Base-by-base conservation (phyloP, 2,113 vertebrate species). In the Dryoscopus gambensis region DNA sequence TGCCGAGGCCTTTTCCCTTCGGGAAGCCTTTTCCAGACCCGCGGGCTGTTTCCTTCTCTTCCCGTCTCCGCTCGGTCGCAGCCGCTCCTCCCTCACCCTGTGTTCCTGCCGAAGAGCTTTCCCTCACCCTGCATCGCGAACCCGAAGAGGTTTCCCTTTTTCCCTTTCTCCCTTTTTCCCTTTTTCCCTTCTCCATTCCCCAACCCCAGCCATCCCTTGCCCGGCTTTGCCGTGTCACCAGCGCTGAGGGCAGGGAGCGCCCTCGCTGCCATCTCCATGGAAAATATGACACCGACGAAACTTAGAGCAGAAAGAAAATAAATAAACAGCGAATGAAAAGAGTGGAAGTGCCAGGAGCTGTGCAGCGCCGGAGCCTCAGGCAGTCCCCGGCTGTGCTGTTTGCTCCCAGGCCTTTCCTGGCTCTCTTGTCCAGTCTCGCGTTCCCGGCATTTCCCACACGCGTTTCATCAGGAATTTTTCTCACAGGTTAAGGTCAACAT, bases 361-460 rank as follows among this genome's bases (percentile, higher is more conserved):
- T 3, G 75, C 73, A 7, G 83, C 5, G 4, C 52, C 4, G 2
- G 27, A 62, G 65, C 20, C 35, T 15, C 13, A 0, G 15, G 5
- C 4, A 6, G 42, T 10, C 30, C 19, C 57, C 1, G 1, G 17
- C 57, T 31, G 39, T 2, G 11, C 57, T 39, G 16, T 25, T 46
- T 11, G 4, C 63, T 63, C 46, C 37, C 65, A 25, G 47, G 21
- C 53, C 83, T 37, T 49, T 5, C 37, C 0, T 2, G 39, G n/a
- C 35, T 17, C 63, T 5, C 0, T 2, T 11, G 5, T 2, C 4
- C 8, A 5, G 15, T 5, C 60, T 13, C 4, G 0, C 1, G 0
- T 24, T 59, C 71, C 90, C n/a, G 7, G 33, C 15, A 0, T 46
- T 69, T 69, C 78, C 65, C 70, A 22, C 56, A 4, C 49, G 1